Base-by-base conservation (phyloP, 2,888 invertebrate species). In the Spialia ferax region DNA sequence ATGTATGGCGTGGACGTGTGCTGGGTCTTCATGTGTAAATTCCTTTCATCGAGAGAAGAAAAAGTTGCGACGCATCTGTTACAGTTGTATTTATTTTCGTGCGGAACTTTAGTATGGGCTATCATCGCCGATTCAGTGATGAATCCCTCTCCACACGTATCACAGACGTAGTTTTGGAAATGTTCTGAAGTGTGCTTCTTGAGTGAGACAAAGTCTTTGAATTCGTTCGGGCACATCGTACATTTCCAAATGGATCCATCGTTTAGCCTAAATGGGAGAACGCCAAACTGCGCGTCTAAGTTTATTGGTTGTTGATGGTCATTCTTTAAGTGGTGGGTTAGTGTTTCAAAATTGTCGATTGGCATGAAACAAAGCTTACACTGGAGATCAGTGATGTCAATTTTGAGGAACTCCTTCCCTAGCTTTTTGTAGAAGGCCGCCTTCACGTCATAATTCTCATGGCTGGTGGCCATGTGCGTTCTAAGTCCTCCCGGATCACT, bases 161-260 rank as follows among this genome's bases (percentile, higher is more conserved):
- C 92, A 69, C 93, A 93, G 8, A 93, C 93, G 68, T 91, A 93
- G 68, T 93, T 93, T 70, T 92, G 90, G 59, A 90, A 93, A 74
- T 93, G 93, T 70, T 87, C 87, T 0, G 87, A 80, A 0, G 93
- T 93, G 68, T 93, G 93, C 52, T 89, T 92, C 69, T 88, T 89
- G n/a, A 93, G 71, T 0, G 88, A 88, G 0, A 86, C 79, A 59
- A 93, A 93, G 72, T 92, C 91, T 80, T 90, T 89, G 56, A 93
- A 93, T 70, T 87, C 86, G 63, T 91, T 89, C 0, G 89, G 83
- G 72, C 93, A 93, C 69, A 93, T 87, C 0, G 91, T 89, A 61
- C 93, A 93, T 73, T 90, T 88, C 92, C 92, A 93, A 29, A 84
- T 75, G 0, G 89, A 85, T 0, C 91, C 92, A 56, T 93, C 86